Evolutionary conservation across 2,113 vertebrate genomes (phyloP), one percentile per base, ranked within the genome.

Genomic region (Syngnathus typhle): DNA sequence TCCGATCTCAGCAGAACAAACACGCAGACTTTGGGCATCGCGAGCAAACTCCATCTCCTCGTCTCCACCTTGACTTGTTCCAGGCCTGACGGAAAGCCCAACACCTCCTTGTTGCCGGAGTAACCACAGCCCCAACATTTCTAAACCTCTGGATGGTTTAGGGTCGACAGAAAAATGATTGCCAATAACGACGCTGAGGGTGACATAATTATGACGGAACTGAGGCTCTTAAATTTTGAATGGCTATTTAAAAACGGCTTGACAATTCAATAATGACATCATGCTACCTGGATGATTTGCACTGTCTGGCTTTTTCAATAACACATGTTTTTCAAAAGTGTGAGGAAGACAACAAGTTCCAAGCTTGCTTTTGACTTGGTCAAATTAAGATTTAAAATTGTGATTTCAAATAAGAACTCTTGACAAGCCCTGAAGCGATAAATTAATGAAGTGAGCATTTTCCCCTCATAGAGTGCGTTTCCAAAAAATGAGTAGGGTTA

Each of bases 1-100:
- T 85, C 78, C 60, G 84, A 82, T 82, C 81, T 38, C 85, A 71
- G 75, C 79, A 80, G 83, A 84, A 86, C 83, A 86, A 81, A 87
- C 72, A 82, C 76, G 79, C 79, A 81, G 77, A 84, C 73, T 85
- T 74, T 70, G 77, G 69, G 74, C 66, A 75, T 80, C 74, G 72
- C 73, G 73, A 83, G 78, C 76, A 79, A 82, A 81, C 84, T 82
- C 81, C 70, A 71, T 79, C 77, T 73, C 76, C 71, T 77, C 71
- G 72, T 83, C 80, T 83, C 68, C 77, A 83, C 75, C 83, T 81
- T 76, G 70, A 82, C 68, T 66, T 64, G 2, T 39, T 65, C 6
- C 59, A 43, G 66, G 74, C 77, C 65, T 63, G 44, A 7, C 39
- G n/a, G 13, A 23, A 58, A 32, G 27, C 8, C 15, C 55, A 36